Evolutionary conservation across 1,140 invertebrate genomes (phyloP), one percentile per base, ranked within the genome.

Genomic region (Caenorhabditis inopinata): DNA sequence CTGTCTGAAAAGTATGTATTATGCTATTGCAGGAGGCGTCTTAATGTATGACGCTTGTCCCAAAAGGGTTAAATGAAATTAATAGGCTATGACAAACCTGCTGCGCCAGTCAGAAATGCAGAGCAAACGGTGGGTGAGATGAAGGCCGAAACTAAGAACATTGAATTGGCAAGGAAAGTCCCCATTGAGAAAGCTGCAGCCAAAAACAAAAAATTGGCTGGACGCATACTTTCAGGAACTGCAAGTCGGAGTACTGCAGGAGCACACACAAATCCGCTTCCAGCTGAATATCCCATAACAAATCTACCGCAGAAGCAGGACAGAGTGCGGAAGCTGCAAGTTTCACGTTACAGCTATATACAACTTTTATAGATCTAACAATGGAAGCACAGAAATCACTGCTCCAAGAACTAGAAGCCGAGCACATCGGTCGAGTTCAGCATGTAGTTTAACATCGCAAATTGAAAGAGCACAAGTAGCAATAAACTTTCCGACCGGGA

Each of bases 201-300:
- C 5, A 79, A 35, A 32, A 74, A 49, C 14, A 58, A 51, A 25
- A 79, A 79, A 14, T 79, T 58, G 9, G 68, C 35, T 11, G 78
- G 78, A n/a, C 78, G 12, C 74, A 48, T 35, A 16, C 45, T 48
- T 11, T 75, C 45, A 29, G 74, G 74, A 12, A 75, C 74, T 5
- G 45, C 25, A 47, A 47, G 16, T 11, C 45, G 47, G 9, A 48
- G 45, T 12, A 75, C 74, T 0, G 74, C 76, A 14, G 78, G 53
- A 47, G 78, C 78, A 79, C 78, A 79, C 11, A 79, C 78, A 23
- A 79, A 79, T 23, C 78, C 78, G 25, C 62, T 51, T 35, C 78
- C 78, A 23, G 78, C 58, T 16, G 51, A 58, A 74, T 47, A 79
- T 47, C 78, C 78, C 38, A 79, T 49, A 16, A 74, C 18, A 18